Evolutionary conservation across 1,140 invertebrate species (phyloP).

Genomic region (Campoletis sonorensis): DNA sequence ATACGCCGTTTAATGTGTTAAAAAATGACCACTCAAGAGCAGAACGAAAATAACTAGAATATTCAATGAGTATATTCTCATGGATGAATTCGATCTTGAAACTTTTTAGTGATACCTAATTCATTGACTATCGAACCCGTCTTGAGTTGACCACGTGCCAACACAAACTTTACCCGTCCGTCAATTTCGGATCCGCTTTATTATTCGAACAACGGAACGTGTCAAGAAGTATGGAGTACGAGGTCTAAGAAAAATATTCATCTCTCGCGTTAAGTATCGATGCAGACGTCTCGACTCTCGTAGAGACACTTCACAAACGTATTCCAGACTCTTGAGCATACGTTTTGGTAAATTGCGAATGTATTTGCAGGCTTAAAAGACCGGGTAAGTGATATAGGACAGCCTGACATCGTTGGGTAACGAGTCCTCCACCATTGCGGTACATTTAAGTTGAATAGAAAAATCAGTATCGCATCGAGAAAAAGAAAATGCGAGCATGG

Average conservation of each 20-base stretch:
- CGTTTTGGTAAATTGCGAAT: neutral
- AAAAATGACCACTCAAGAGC: no score
- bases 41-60: no score
- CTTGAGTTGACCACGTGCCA: neutral
- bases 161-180: neutral
- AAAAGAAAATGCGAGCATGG: neutral
- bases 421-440: neutral
- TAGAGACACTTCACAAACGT: neutral
- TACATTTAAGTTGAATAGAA: neutral
- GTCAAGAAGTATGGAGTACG: neutral
- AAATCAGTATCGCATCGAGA: conserved; percentile 18
- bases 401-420: neutral
- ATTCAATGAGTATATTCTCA: neutral
- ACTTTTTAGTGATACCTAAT: neutral
- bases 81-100: neutral
- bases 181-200: neutral
- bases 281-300: neutral
- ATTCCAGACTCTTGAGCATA: neutral
- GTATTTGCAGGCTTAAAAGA: neutral
- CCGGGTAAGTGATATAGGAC: neutral
- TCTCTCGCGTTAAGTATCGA: neutral
- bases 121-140: neutral
- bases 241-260: conserved; percentile 2
- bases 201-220: conserved; percentile 7
- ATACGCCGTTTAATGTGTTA: no score